These are phyloP conservation scores for Orchesellides sinensis DNA, from an alignment of 2,888 invertebrate genomes.

Conservation along the genomic window DNA sequence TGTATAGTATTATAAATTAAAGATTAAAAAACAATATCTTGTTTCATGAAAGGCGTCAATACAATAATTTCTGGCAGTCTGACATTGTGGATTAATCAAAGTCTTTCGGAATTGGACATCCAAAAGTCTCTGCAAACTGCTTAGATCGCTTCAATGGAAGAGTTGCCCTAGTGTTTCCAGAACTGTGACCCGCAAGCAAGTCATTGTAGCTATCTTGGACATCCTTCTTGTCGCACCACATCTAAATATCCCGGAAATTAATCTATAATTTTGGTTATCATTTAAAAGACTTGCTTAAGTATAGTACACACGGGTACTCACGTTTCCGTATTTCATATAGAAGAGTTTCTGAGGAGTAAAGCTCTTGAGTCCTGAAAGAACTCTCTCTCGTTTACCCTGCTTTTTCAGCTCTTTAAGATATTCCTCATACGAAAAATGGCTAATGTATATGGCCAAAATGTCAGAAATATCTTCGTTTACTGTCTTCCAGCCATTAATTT, in stretches of 20 bases:
- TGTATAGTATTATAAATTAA: no score
- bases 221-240: constrained; percentile 59
- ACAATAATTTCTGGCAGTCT: no score
- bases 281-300: background rate
- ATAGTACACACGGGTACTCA: background rate
- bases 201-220: constrained; percentile 24
- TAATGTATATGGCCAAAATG: constrained; percentile 41
- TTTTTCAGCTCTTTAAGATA: constrained; percentile 34
- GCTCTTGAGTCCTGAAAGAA: constrained; percentile 39
- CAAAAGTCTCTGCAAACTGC: constrained; percentile 39
- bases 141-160: constrained; percentile 30
- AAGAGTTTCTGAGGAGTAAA: constrained; percentile 38
- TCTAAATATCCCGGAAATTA: constrained; percentile 11
- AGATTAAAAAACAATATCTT: no score
- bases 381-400: constrained; percentile 21
- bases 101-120: constrained; percentile 2
- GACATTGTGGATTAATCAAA: background rate
- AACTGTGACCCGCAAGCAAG: constrained; percentile 12
- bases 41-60: no score
- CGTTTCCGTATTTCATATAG: constrained; percentile 58
- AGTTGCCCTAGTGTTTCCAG: constrained; percentile 40
- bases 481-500: constrained; percentile 25
- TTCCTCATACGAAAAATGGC: constrained; percentile 21
- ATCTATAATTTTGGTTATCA: background rate
- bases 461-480: constrained; percentile 57